Conservation (phyloP, 2,113 vertebrate genomes). For the Procapra przewalskii region DNA sequence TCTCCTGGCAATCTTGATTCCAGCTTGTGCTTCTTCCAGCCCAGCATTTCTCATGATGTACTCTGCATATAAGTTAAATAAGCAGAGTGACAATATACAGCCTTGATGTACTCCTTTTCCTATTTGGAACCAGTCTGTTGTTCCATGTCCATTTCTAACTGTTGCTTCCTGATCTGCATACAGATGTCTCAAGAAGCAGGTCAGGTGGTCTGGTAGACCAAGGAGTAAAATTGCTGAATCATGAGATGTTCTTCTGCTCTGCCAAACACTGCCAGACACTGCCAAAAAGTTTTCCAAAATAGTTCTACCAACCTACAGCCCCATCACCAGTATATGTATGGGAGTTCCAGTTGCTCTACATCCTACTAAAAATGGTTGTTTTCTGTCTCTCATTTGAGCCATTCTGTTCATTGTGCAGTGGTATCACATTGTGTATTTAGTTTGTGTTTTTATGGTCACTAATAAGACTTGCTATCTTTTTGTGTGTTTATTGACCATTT, state of each 20-base stretch:
- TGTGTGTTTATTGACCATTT: not conserved
- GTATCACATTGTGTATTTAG: not conserved
- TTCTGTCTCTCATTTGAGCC: not conserved
- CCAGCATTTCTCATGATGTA: not conserved
- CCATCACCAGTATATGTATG: accelerated
- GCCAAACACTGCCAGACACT: not conserved
- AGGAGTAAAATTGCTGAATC: not conserved
- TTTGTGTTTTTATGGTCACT: not conserved
- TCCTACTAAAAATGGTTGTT: not conserved
- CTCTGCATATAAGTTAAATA: not conserved
- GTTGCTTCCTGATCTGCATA: not conserved
- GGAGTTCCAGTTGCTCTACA: not conserved
- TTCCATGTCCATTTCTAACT: not conserved
- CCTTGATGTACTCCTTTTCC: not conserved
- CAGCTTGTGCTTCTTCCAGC: not conserved
- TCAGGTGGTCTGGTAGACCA: not conserved
- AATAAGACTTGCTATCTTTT: not conserved
- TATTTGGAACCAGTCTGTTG: not conserved
- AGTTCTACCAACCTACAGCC: too few species aligned
- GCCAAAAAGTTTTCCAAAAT: not conserved
- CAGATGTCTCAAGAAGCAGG: not conserved
- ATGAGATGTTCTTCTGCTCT: not conserved
- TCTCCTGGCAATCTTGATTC: not conserved
- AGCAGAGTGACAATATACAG: not conserved
- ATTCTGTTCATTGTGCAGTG: not conserved